Evolutionary conservation across 2,888 invertebrate genomes (phyloP), one percentile per base, ranked within the genome.

Genomic region (Xestobium rufovillosum): DNA sequence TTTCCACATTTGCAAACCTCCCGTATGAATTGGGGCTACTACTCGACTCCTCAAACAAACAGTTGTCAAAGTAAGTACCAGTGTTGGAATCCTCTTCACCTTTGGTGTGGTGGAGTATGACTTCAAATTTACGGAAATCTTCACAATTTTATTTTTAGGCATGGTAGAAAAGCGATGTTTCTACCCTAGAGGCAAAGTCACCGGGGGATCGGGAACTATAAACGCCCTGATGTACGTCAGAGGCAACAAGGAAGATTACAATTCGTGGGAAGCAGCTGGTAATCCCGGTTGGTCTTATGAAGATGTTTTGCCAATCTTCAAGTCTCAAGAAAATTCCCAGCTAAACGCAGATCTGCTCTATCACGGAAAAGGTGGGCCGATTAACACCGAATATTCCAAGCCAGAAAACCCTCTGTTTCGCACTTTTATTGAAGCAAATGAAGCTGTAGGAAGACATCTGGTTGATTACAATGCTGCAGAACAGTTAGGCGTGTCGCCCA

Each of bases 251-350:
- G n/a, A n/a, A n/a, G n/a, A n/a, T n/a, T n/a, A n/a, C n/a, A n/a
- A n/a, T n/a, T n/a, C n/a, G n/a, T n/a, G n/a, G n/a, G n/a, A n/a
- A n/a, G n/a, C n/a, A n/a, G n/a, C n/a, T n/a, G n/a, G n/a, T n/a
- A n/a, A n/a, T n/a, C n/a, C n/a, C n/a, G n/a, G n/a, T n/a, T n/a
- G n/a, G n/a, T n/a, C n/a, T n/a, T 91, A 85, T 62, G 69, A 78
- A 3, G 76, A 83, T 34, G 83, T 83, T 0, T 67, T 91, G 3
- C 80, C 80, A 23, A 91, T 91, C 56, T 91, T 91, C 57, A 80
- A 80, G 50, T 86, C 86, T 57, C 83, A 84, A 0, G 86, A 87
- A 60, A 85, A 86, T 59, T 85, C 83, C 58, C 74, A 80, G 45
- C 82, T 84, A 64, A 72, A 75, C 3, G n/a, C n/a, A n/a, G n/a